phyloP scores from a whole-genome alignment of 2,113 vertebrate genomes.

The Herpailurus yagouaroundi region DNA sequence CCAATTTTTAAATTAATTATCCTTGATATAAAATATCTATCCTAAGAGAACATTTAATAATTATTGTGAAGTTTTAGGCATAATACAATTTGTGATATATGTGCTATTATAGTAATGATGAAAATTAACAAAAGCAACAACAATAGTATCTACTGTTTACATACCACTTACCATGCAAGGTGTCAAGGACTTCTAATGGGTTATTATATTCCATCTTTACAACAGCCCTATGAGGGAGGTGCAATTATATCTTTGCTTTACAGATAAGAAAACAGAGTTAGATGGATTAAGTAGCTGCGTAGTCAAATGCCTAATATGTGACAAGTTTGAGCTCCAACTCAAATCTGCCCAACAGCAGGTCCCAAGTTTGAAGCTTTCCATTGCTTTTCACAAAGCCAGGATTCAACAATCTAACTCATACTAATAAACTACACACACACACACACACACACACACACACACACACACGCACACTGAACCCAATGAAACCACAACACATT shows the following conservation, averaged over 20 bases:
- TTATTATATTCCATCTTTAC: background rate
- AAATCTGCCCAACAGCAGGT: background rate
- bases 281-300: background rate
- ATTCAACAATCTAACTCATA: background rate
- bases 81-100: background rate
- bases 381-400: background rate
- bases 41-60: background rate
- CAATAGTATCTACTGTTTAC: background rate
- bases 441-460: too few relatives aligned
- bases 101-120: background rate
- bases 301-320: background rate
- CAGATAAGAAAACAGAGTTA: background rate
- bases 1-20: background rate
- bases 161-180: background rate
- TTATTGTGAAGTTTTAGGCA: background rate
- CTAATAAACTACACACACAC: background rate
- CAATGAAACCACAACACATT: conserved; percentile 79
- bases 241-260: background rate
- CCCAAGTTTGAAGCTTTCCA: background rate
- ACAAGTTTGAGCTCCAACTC: background rate
- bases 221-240: background rate
- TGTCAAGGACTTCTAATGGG: background rate
- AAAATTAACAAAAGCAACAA: background rate
- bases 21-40: background rate
- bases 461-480: background rate